Evolutionary conservation across 2,797 vertebrate species (phyloP).

Genomic region (Enteromius unitaeniatus): DNA sequence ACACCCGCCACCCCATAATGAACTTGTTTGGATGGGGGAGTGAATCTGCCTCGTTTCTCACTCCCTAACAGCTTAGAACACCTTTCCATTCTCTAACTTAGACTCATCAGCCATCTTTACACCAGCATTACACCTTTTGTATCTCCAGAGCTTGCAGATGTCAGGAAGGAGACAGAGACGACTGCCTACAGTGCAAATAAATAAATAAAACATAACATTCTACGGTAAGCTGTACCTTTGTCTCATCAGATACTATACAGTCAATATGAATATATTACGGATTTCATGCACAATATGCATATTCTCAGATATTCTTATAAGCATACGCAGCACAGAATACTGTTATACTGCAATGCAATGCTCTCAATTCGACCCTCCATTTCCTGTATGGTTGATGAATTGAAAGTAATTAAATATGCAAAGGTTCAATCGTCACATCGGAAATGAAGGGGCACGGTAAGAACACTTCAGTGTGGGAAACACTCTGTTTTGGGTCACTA

Average conservation of each 20-base stretch:
- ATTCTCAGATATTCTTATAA: not conserved
- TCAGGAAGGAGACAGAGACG: not conserved
- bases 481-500: not conserved
- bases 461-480: not conserved
- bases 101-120: not conserved
- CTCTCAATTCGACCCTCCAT: not conserved
- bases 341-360: not conserved
- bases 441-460: not conserved
- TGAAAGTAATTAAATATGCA: not conserved
- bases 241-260: not conserved
- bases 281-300: not conserved
- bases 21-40: conserved; percentile 74
- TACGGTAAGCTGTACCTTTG: not conserved
- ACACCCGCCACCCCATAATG: conserved; percentile 75
- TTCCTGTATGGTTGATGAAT: not conserved
- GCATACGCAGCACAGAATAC: not conserved
- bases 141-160: not conserved
- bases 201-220: not conserved
- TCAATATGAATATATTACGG: not conserved
- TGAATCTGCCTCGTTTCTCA: conserved; percentile 63
- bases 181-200: not conserved
- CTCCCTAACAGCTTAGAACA: conserved; percentile 20
- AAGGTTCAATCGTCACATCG: not conserved
- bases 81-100: conserved; percentile 34
- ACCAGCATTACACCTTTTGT: not conserved